Evolutionary conservation across 1,140 invertebrate genomes (phyloP), one percentile per base, ranked within the genome.

Genomic region (Sipha flava): DNA sequence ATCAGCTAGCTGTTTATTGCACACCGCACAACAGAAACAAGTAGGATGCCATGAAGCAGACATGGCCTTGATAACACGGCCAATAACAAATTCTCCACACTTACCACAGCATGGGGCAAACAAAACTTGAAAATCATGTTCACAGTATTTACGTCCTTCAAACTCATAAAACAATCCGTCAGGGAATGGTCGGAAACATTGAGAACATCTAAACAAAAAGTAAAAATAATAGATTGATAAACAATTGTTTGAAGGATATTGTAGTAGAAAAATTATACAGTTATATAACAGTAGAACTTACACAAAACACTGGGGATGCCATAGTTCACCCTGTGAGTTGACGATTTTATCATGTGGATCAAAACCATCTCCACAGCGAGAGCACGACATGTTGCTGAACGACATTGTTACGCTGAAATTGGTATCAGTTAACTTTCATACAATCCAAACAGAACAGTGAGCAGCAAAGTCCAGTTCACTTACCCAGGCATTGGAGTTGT

Each of bases 281-380:
- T n/a, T n/a, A n/a, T n/a, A 3, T 18, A 5, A 34, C 23, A 10
- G 5, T 68, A 10, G 26, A 82, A 91, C 94, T 94, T 90, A 99
- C 95, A 99, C 98, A 90, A 99, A 99, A 86, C 98, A 99, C 82
- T 97, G 92, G 10, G 95, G 94, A 88, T 99, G 98, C 97, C 96
- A 99, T 47, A 99, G 88, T 87, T 98, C 95, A 81, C 97, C 98
- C 85, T 95, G 95, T 1, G 96, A 98, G 86, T 99, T 99, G 54
- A 99, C 96, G 86, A 99, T 99, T 87, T 99, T 98, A 85, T 99
- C 97, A 84, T 97, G 92, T 16, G 94, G 89, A 82, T 95, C 94
- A 87, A 99, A 98, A 10, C 95, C 95, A 83, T 98, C 95, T 80
- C 92, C 90, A 87, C 97, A 99, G 64, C 95, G 92, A 83, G 94